A percentile compares a stretch with the other conserved stretches of the same genome.
Conservation (phyloP, 53 echinoderm and acorn worm species). For the Paracentrotus lividus region DNA sequence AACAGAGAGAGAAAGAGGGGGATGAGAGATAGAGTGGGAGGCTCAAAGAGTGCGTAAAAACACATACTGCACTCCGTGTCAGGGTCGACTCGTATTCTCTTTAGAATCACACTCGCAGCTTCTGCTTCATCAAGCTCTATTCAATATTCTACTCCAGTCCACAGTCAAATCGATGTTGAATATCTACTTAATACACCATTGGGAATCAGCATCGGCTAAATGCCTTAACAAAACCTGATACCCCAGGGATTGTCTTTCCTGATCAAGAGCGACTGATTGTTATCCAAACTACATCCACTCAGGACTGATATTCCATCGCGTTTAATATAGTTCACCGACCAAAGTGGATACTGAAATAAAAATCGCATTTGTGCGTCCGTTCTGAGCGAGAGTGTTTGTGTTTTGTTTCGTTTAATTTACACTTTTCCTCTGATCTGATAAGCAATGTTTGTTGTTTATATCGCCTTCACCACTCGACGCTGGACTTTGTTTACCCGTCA, state of each 20-base stretch:
- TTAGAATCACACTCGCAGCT: not conserved
- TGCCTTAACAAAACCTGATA: not conserved
- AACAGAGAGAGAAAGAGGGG: not conserved
- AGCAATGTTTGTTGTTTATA: not conserved
- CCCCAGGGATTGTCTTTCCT: not conserved
- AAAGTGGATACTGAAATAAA: conserved; percentile 8
- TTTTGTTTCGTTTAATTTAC: not conserved
- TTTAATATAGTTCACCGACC: not conserved
- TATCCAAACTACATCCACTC: conserved; percentile 24
- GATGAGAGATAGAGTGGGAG: not conserved
- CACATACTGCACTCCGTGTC: conserved; percentile 25
- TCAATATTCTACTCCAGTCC: too few species aligned
- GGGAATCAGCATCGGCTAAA: not conserved
- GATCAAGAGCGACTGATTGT: conserved; percentile 40
- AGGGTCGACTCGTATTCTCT: not conserved
- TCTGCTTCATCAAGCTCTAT: not conserved
- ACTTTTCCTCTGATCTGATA: not conserved
- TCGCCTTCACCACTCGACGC: not conserved
- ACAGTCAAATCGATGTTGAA: not conserved
- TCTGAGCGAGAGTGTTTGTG: not conserved
- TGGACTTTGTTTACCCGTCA: not conserved
- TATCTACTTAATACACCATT: not conserved
- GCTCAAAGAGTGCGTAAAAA: not conserved
- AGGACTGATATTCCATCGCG: not conserved
- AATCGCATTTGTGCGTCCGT: too few species aligned